Conservation (phyloP, 2,113 vertebrate genomes). For the Brienomyrus longianalis region DNA sequence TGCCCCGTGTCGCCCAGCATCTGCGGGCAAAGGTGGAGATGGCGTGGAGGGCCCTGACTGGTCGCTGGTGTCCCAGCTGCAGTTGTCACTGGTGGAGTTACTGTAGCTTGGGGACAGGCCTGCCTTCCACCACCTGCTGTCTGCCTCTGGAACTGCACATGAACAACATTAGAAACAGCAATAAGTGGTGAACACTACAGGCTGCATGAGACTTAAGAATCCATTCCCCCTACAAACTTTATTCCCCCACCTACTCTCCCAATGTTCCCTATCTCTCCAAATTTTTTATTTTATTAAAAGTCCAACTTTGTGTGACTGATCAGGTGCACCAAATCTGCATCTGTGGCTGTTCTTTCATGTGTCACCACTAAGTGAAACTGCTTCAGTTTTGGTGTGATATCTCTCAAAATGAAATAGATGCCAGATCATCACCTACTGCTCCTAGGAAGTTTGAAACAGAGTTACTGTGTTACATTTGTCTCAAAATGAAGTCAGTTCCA, state of each 20-base stretch:
- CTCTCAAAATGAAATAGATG: background rate
- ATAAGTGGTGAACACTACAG: background rate
- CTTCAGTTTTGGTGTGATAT: background rate
- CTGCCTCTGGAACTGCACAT: slow-evolving; percentile 53
- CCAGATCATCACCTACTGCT: background rate
- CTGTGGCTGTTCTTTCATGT: background rate
- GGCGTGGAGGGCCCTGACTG: slow-evolving; percentile 78
- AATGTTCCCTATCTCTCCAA: background rate
- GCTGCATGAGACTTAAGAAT: background rate
- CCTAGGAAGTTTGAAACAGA: no score
- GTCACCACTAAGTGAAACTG: background rate
- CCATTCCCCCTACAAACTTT: background rate
- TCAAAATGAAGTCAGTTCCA: background rate
- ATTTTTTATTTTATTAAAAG: background rate
- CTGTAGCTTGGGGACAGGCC: slow-evolving; percentile 73
- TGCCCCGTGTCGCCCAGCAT: slow-evolving; percentile 62
- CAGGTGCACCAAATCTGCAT: background rate
- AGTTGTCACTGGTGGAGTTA: slow-evolving; percentile 76
- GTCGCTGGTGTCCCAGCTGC: slow-evolving; percentile 82
- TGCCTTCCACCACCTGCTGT: slow-evolving; percentile 68
- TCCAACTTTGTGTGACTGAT: background rate
- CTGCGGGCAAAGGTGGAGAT: slow-evolving; percentile 69
- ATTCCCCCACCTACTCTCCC: background rate
- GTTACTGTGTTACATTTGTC: background rate
- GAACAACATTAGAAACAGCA: background rate